Conservation (phyloP, 35 echinoderm and acorn worm genomes). For the Lytechinus variegatus region DNA sequence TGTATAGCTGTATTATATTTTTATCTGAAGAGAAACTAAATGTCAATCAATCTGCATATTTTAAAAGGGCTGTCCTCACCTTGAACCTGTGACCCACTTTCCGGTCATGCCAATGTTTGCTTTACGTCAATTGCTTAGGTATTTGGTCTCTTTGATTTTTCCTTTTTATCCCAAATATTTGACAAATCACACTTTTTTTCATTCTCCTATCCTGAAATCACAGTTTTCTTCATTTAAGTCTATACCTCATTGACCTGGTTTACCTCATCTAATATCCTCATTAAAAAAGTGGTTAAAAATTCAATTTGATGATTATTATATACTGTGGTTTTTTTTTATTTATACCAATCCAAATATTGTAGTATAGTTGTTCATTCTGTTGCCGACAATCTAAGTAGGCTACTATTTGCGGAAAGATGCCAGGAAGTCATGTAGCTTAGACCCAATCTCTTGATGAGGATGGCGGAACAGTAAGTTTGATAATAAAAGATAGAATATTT, state of each 20-base stretch:
- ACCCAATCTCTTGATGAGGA: background rate
- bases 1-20: no score
- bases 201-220: background rate
- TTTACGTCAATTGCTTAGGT: background rate
- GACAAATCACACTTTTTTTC: background rate
- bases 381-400: background rate
- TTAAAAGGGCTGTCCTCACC: background rate
- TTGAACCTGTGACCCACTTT: background rate
- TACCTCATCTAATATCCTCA: background rate
- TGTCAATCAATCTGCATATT: no score
- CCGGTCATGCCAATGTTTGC: background rate
- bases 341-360: background rate
- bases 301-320: background rate
- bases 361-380: background rate
- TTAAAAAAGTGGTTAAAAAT: background rate
- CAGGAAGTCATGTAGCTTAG: background rate
- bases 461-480: background rate
- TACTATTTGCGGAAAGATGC: background rate
- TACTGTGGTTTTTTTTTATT: background rate
- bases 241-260: background rate
- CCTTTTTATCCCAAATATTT: background rate
- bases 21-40: no score
- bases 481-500: no score
- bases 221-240: background rate
- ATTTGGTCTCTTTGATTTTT: background rate